These are phyloP conservation scores for Crossocerus cetratus DNA, from an alignment of 2,888 invertebrate genomes.

Conservation along the genomic window DNA sequence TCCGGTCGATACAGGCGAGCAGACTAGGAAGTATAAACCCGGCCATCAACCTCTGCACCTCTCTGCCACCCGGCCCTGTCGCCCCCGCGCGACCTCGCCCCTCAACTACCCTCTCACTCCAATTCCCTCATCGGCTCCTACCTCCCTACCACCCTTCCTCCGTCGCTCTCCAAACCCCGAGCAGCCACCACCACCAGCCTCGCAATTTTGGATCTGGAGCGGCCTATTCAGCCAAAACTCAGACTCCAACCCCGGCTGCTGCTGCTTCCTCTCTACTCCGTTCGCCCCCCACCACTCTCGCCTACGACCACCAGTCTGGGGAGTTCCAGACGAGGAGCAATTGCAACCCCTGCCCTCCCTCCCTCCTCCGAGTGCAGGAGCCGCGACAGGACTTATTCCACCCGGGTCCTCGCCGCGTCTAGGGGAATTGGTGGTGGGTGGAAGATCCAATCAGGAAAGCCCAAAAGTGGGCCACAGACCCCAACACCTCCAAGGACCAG, in stretches of 20 bases:
- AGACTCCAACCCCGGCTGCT: not conserved
- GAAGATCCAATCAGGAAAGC: too few species aligned
- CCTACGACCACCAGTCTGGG: too few species aligned
- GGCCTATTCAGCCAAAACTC: slow-evolving; percentile 1
- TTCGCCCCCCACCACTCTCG: too few species aligned
- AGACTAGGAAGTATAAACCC: slow-evolving; percentile 74
- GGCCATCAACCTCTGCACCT: slow-evolving; percentile 73
- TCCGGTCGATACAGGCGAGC: slow-evolving; percentile 74
- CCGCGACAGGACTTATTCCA: too few species aligned
- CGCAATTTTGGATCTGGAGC: slow-evolving; percentile 55
- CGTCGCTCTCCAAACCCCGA: not conserved
- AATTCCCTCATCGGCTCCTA: slow-evolving; percentile 52
- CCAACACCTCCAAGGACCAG: too few species aligned
- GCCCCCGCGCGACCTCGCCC: slow-evolving; percentile 60
- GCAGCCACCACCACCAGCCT: slow-evolving; percentile 41
- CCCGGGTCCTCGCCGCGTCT: too few species aligned
- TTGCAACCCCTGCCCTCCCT: not conserved
- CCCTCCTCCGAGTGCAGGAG: not conserved
- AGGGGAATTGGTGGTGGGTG: too few species aligned
- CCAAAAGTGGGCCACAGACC: too few species aligned
- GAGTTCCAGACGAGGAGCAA: too few species aligned
- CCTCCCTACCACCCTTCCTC: not conserved
- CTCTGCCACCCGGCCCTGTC: slow-evolving; percentile 60
- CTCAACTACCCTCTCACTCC: slow-evolving; percentile 50
- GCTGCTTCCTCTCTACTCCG: too few species aligned